A percentile compares a stretch with the other conserved stretches of the same genome.
Conservation (phyloP, 2,797 vertebrate species). For the Macropus fuliginosus region DNA sequence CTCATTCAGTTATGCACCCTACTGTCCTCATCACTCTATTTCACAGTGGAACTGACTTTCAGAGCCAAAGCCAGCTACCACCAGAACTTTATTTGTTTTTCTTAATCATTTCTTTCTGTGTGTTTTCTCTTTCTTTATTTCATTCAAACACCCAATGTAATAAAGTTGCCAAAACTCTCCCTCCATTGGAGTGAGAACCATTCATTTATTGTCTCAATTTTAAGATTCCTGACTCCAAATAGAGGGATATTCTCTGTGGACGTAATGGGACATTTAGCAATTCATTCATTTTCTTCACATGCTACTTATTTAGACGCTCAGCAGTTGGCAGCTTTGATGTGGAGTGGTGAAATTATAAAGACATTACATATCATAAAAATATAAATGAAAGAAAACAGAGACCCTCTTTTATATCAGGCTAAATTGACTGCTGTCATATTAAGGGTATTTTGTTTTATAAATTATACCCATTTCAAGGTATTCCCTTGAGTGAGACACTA, state of each 20-base stretch:
- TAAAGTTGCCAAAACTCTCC: constrained; percentile 83
- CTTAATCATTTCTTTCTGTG: constrained; percentile 70
- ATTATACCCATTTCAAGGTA: constrained; percentile 82
- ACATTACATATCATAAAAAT: constrained; percentile 89
- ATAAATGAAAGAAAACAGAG: constrained; percentile 88
- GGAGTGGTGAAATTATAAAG: constrained; percentile 88
- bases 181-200: constrained; percentile 85
- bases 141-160: constrained; percentile 79
- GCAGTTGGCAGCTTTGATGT: constrained; percentile 88
- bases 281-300: constrained; percentile 89
- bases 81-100: constrained; percentile 68
- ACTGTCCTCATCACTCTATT: constrained; percentile 60
- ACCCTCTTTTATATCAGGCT: constrained; percentile 84
- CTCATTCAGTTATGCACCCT: constrained; percentile 66
- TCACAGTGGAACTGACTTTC: constrained; percentile 70
- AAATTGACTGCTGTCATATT: constrained; percentile 86
- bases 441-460: constrained; percentile 86
- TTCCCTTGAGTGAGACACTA: constrained; percentile 79
- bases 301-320: constrained; percentile 89
- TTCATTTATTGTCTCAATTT: constrained; percentile 86
- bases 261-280: constrained; percentile 89
- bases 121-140: constrained; percentile 64
- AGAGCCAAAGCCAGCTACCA: constrained; percentile 59
- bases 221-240: constrained; percentile 85
- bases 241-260: constrained; percentile 86